Evolutionary conservation across 2,113 vertebrate genomes (phyloP), one percentile per base, ranked within the genome.

Genomic region (Thinocorus orbignyianus): DNA sequence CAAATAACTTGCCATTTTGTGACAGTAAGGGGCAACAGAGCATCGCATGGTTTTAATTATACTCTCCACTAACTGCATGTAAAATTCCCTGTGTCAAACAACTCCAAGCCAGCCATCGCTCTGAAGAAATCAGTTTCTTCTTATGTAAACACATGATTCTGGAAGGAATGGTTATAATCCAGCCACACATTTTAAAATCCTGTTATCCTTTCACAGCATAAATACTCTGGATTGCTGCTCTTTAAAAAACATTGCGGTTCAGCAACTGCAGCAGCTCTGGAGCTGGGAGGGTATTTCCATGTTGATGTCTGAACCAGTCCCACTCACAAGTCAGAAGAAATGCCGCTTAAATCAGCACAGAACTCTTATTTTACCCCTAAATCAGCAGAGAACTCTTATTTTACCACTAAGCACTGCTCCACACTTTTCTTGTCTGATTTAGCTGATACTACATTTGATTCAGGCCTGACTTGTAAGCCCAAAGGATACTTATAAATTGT

Each of bases 11-110:
- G 84, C 58, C 76, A 41, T 86, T 97, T 93, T 95, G 94, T 71
- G 97, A 96, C 90, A 96, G 88, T 42, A 58, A 81, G 81, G 82
- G 73, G 90, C 92, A 89, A 74, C 82, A 92, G 89, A 95, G 80
- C 73, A 54, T 60, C 33, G 41, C 49, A 82, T 97, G 97, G 76
- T 95, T 97, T 96, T 91, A 88, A 98, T 98, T 96, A 98, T 2
- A 17, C 81, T 55, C 82, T 55, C 42, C 73, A 76, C 88, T 46
- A 64, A 71, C 93, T 78, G 90, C 41, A 62, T 64, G 81, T 84
- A 79, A 92, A 95, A 95, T 81, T 86, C 86, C 65, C 80, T 16
- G 72, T 48, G 84, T 93, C 74, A 90, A 92, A 86, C 51, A 83
- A 69, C 6, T 20, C 83, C 12, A 9, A 86, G 83, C 77, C 93